These are phyloP conservation scores for Priocnemis perturbator DNA, from an alignment of 2,888 invertebrate species.

Conservation along the genomic window DNA sequence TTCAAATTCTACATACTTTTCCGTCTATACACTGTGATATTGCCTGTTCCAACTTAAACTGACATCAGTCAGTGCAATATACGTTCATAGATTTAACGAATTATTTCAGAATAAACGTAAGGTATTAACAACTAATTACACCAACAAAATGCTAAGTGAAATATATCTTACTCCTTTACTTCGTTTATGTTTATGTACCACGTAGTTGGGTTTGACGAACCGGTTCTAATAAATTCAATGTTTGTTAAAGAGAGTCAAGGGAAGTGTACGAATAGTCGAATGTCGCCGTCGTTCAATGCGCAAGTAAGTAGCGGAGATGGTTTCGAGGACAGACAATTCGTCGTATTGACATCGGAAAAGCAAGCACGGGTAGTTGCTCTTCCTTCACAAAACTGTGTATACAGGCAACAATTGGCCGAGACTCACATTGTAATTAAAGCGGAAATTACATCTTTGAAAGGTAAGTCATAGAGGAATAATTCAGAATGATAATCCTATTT, in stretches of 20 bases:
- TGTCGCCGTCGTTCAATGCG: constrained; percentile 85
- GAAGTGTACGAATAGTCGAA: constrained; percentile 80
- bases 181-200: neutral
- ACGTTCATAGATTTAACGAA: too few species aligned
- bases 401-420: constrained; percentile 94
- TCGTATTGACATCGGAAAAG: constrained; percentile 95
- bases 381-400: constrained; percentile 96
- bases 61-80: too few species aligned
- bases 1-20: too few species aligned
- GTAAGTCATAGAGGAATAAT: too few species aligned
- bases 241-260: constrained; percentile 64
- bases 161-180: neutral
- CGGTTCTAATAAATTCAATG: constrained; percentile 1
- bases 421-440: constrained; percentile 95
- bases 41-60: too few species aligned
- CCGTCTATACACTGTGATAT: too few species aligned
- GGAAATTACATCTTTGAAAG: constrained; percentile 93
- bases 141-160: neutral
- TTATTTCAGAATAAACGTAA: too few species aligned
- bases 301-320: constrained; percentile 75
- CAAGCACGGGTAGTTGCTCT: constrained; percentile 95
- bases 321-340: constrained; percentile 91
- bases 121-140: too few species aligned
- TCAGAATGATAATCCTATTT: too few species aligned
- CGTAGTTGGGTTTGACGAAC: neutral